Evolutionary conservation across 35 echinoderm and acorn worm species (phyloP), one percentile per base, ranked within the genome.

Genomic region (Apostichopus californicus): DNA sequence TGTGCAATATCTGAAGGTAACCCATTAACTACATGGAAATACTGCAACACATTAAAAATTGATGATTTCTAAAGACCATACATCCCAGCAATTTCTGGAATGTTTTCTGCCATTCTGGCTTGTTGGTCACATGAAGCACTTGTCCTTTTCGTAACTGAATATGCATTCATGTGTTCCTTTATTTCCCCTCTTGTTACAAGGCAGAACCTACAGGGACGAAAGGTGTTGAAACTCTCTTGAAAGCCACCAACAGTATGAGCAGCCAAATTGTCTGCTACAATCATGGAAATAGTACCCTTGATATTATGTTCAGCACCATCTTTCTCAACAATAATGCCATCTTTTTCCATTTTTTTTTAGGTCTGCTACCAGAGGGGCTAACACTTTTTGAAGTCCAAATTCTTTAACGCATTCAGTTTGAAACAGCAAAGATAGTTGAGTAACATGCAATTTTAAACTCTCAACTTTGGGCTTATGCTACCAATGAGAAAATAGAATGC

Each of bases 1-100:
- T 93, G 92, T 21, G 92, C 92, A 63, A 93, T 78, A 54, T 93
- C 92, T 23, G 92, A 93, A 79, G 92, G 92, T 1, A 93, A 25
- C 5, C 92, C 92, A 90, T 90, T 58, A 13, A 90, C 77, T 63
- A 90, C 92, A 93, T 93, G 92, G 75, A 93, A 93, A 5, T 93
- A 53, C 12, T 89, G 5, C 22, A 93, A 63, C 5, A 8, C 17
- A 88, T 93, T 87, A 20, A 89, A 78, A 89, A 55, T 55, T 12
- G 80, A 87, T 28, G 81, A 21, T 14, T 7, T 28, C 34, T 94
- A 91, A 23, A 94, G 26, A 57, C 87, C 93, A 86, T 94, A 94
- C 23, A 94, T 61, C 73, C 73, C 78, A 71, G 77, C 78, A 7
- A 94, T 91, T 7, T 58, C 59, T 15, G 60, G 60, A 91, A 91